A percentile compares a stretch with the other conserved stretches of the same genome.
Conservation (phyloP, 2,888 invertebrate species). For the Agriopis aurantiaria region DNA sequence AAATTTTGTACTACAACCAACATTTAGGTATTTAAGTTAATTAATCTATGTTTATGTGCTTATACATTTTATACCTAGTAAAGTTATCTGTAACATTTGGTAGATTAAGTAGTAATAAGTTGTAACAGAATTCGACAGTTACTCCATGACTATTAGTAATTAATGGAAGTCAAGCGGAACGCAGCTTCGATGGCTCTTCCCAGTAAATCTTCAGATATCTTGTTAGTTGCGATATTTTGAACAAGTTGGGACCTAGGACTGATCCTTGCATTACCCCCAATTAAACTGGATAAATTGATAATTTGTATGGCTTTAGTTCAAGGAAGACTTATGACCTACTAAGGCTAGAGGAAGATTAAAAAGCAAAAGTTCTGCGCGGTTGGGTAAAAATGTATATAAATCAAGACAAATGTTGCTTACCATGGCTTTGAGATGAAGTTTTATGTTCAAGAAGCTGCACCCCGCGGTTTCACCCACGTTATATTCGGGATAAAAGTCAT, state of each 20-base stretch:
- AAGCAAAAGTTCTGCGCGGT: background rate
- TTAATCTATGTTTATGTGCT: too few species aligned
- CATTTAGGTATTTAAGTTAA: too few species aligned
- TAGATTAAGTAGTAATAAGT: background rate
- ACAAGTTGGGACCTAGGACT: conserved; percentile 41
- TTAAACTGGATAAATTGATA: conserved; percentile 37
- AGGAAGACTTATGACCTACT: background rate
- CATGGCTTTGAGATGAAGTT: too few species aligned
- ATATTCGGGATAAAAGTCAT: too few species aligned
- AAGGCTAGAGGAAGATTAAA: background rate
- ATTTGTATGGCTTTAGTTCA: conserved; percentile 19
- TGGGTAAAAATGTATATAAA: background rate
- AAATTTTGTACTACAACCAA: too few species aligned
- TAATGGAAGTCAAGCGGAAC: conserved; percentile 60
- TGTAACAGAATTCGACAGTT: conserved; percentile 3
- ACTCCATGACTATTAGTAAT: conserved; percentile 51
- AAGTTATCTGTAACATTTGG: too few species aligned
- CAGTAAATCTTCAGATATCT: conserved; percentile 55
- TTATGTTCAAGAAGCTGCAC: too few species aligned
- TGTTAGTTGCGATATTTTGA: conserved; percentile 51
- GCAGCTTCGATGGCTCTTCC: conserved; percentile 54
- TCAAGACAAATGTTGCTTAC: too few species aligned
- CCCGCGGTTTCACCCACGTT: too few species aligned
- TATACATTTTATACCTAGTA: too few species aligned
- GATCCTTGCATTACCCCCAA: conserved; percentile 41